A percentile compares a stretch with the other conserved stretches of the same genome.
These are phyloP conservation scores for Sebastes kiyomatsui DNA, from an alignment of 2,797 vertebrate genomes.

Conservation along the genomic window DNA sequence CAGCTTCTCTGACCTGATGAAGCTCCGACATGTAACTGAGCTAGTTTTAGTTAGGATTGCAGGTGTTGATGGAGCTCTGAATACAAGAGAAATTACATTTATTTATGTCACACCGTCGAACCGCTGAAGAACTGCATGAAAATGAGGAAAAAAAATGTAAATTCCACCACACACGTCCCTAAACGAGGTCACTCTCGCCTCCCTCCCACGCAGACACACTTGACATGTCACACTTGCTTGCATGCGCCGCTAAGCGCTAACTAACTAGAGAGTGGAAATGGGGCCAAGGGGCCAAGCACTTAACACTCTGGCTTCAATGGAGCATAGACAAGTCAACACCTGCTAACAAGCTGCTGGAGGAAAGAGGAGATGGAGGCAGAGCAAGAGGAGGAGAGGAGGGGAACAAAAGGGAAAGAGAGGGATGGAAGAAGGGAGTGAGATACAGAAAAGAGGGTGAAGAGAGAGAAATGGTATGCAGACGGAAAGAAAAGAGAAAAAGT, in stretches of 20 bases:
- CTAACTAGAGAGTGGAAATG: slow-evolving; percentile 71
- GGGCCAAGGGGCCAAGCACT: slow-evolving; percentile 71
- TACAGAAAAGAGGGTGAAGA: slow-evolving; percentile 31
- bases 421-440: not conserved
- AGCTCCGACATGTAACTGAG: not conserved
- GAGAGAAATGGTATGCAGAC: slow-evolving; percentile 11
- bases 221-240: slow-evolving; percentile 58
- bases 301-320: slow-evolving; percentile 70
- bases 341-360: slow-evolving; percentile 76
- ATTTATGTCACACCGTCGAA: not conserved
- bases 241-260: slow-evolving; percentile 59
- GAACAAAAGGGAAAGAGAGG: slow-evolving; percentile 2
- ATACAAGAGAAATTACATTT: not conserved
- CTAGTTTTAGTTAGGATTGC: not conserved
- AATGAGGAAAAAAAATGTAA: slow-evolving; percentile 11
- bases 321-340: slow-evolving; percentile 76
- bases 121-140: not conserved
- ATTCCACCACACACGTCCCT: slow-evolving; percentile 8
- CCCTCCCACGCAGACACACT: slow-evolving; percentile 43
- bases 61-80: not conserved
- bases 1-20: not conserved
- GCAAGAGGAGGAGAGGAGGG: not conserved
- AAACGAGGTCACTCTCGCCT: slow-evolving; percentile 31
- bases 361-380: slow-evolving; percentile 23
- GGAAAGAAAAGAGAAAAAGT: slow-evolving; percentile 33